A percentile compares a stretch with the other conserved stretches of the same genome.
These are phyloP conservation scores for Heliconius hermathena DNA, from an alignment of 1,140 invertebrate genomes.

Conservation along the genomic window DNA sequence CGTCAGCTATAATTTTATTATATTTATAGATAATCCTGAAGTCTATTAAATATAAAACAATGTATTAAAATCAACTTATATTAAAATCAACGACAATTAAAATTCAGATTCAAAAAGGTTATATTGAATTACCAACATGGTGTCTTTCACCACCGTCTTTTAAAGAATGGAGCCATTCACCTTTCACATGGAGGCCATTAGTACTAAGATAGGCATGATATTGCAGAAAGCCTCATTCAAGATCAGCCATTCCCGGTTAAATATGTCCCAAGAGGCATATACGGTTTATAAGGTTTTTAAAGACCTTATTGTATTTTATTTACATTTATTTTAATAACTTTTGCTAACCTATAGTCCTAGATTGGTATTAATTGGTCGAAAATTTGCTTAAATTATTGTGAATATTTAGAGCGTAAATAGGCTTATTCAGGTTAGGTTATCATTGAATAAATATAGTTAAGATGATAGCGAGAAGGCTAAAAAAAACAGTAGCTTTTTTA, in stretches of 20 bases:
- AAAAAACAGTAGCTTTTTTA: too few species aligned
- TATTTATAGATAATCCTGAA: too few species aligned
- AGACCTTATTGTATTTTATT: neutral
- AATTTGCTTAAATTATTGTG: neutral
- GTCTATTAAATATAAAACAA: neutral
- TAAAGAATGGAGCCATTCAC: conserved; percentile 56
- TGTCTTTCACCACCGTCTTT: neutral
- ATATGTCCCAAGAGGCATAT: conserved; percentile 8
- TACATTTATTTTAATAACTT: neutral
- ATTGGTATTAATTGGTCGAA: neutral
- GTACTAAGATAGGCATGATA: conserved; percentile 66
- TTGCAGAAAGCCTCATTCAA: conserved; percentile 54
- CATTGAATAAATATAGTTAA: neutral
- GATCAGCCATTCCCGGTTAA: conserved; percentile 48
- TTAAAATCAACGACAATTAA: neutral
- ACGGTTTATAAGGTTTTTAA: neutral
- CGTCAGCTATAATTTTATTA: too few species aligned
- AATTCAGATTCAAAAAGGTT: neutral
- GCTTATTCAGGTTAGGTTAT: neutral
- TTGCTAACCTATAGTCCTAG: neutral
- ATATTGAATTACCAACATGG: neutral
- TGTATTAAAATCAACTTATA: too few species aligned
- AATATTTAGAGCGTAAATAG: neutral
- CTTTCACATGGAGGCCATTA: conserved; percentile 69
- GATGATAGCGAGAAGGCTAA: neutral